Base-by-base conservation (phyloP, 2,797 vertebrate species). In the Salarias fasciatus region DNA sequence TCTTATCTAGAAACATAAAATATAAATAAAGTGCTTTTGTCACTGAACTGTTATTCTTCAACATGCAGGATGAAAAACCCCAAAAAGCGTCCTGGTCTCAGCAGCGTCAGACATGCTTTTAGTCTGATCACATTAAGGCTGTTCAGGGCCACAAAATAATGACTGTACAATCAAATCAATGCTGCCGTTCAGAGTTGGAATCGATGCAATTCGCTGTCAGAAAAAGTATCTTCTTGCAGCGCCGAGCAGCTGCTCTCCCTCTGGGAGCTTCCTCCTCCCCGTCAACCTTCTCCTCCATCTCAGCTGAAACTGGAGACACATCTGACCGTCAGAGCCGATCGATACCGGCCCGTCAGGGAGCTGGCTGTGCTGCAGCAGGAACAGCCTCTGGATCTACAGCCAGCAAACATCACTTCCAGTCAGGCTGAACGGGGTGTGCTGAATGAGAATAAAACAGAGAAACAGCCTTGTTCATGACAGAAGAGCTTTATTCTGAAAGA, bases 41-140 rank as follows among this genome's bases (percentile, higher is more conserved):
- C n/a, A 0, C 40, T 28, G 4, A 61, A 29, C n/a, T 37, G 12
- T 38, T 38, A 45, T 6, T 48, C 61, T 44, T 60, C 66, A 30
- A 45, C 1, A 1, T 53, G 6, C 41, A 63, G 36, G 58, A n/a
- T 45, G 30, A 62, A 53, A 57, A 65, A 53, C n/a, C n/a, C n/a
- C n/a, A 29, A 62, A 56, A 67, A 64, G n/a, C 61, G 48, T 44
- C 58, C 60, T 28, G 12, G 14, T 35, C 53, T 59, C 63, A 75
- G 83, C 51, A 69, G 44, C 72, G 90, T 89, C 86, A 87, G 84
- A 67, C 75, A 82, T 73, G 89, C 90, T 94, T 88, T 93, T 89
- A 89, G 86, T 70, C 84, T 94, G 92, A 95, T 93, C 87, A 88
- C 90, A 93, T 92, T 86, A 92, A 82, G 64, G 80, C 77, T 82